These are phyloP conservation scores for Drosophila cognata DNA, from an alignment of 2,888 invertebrate genomes.

Conservation along the genomic window DNA sequence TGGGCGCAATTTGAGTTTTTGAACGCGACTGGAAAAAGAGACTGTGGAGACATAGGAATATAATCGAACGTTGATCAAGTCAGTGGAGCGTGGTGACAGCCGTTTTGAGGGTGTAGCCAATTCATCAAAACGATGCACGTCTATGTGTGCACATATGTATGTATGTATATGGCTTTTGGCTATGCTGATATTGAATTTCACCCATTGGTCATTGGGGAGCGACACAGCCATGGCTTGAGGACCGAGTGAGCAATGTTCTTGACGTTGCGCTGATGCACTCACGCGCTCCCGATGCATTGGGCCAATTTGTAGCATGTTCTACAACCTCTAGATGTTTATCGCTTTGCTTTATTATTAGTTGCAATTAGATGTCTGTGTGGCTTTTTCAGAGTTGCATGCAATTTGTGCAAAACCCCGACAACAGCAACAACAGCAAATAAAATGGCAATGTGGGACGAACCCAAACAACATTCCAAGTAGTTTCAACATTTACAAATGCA, in stretches of 20 bases:
- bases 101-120: slow-evolving; percentile 76
- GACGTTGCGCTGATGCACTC: slow-evolving; percentile 39
- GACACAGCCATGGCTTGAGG: slow-evolving; percentile 11
- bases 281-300: slow-evolving; percentile 51
- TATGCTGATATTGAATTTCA: slow-evolving; percentile 66
- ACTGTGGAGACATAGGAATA: slow-evolving; percentile 59
- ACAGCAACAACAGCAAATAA: slow-evolving; percentile 7
- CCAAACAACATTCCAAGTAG: slow-evolving; percentile 26
- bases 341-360: slow-evolving; percentile 75
- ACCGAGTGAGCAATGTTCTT: slow-evolving; percentile 32
- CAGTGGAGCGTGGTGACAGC: slow-evolving; percentile 75
- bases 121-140: slow-evolving; percentile 20
- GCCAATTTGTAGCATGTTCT: slow-evolving; percentile 60
- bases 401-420: slow-evolving; percentile 31
- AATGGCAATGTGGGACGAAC: slow-evolving; percentile 35
- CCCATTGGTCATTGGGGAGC: slow-evolving; percentile 18
- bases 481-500: slow-evolving; percentile 47
- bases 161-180: neutral
- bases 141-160: neutral
- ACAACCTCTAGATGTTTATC: slow-evolving; percentile 61
- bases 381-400: slow-evolving; percentile 58
- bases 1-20: slow-evolving; percentile 81
- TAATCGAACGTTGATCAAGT: slow-evolving; percentile 40
- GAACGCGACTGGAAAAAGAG: slow-evolving; percentile 72
- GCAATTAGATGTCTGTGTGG: slow-evolving; percentile 79